Base-by-base conservation (phyloP, 92 coral and sea anemone species). In the Muricea muricata region DNA sequence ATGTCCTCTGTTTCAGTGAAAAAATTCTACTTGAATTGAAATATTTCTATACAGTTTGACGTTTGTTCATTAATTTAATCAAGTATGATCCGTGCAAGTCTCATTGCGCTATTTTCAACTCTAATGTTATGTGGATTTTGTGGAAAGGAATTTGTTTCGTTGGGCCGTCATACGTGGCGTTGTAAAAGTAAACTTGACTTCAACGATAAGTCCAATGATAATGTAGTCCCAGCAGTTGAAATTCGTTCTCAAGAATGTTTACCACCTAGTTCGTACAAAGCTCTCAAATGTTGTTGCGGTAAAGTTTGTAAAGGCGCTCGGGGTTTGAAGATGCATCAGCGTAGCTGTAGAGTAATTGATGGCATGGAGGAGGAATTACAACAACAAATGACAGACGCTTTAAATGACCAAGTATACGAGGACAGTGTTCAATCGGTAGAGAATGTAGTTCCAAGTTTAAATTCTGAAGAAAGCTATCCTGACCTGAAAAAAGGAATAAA, bases 401-500 rank as follows among this genome's bases (percentile, higher is more conserved):
- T 14, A 50, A 50, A 50, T 50, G 58, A 50, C 4, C 42, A 37
- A 37, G 9, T 37, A 37, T 37, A 9, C 42, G 42, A 37, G 4
- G 42, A 37, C 42, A 37, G 9, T 37, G 42, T 37, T 37, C 42
- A 37, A 37, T 37, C 42, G 9, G 42, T 9, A 37, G 42, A 37
- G 42, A 11, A 50, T 50, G 24, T n/a, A n/a, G n/a, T n/a, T n/a
- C n/a, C n/a, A n/a, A n/a, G n/a, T n/a, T n/a, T n/a, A n/a, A 14
- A 14, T 11, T 3, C 18, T 20, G 3, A 50, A 63, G 71, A 63
- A 63, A 63, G 2, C 32, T 63, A 3, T 26, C 71, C 71, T 25
- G 71, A 63, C 8, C 17, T 63, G 25, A 63, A 26, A 17, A 63
- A 63, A 63, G 71, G 71, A 11, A 63, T 63, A n/a, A 65, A 65